phyloP scores from a whole-genome alignment of 2,797 vertebrate species.

The Enteromius viviparus region DNA sequence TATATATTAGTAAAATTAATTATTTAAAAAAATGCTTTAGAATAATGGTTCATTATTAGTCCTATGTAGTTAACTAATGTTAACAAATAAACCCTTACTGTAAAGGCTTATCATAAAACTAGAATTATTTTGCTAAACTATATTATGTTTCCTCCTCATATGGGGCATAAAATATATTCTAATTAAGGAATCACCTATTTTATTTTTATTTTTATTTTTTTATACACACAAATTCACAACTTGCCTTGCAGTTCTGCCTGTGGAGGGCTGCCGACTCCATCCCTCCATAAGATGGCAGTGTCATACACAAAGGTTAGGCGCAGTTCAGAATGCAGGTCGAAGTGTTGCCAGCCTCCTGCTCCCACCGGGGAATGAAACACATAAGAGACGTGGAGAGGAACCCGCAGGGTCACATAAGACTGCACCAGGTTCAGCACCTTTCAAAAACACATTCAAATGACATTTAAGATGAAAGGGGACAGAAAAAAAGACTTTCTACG shows the following conservation, averaged over 20 bases:
- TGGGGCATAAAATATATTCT: background rate
- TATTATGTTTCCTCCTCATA: no score
- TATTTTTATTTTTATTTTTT: background rate
- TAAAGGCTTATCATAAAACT: background rate
- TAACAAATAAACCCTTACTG: background rate
- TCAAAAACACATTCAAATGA: constrained; percentile 1
- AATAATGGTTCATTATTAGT: background rate
- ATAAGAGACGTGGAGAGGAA: constrained; percentile 91
- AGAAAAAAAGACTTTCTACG: background rate
- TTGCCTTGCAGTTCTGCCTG: constrained; percentile 90
- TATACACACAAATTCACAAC: constrained; percentile 6
- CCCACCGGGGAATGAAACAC: constrained; percentile 92
- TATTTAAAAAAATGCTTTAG: background rate
- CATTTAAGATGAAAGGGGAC: background rate
- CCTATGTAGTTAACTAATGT: background rate
- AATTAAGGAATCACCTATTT: background rate
- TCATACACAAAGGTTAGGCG: constrained; percentile 95
- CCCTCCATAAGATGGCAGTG: constrained; percentile 94
- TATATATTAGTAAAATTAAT: no score
- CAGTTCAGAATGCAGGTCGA: constrained; percentile 91
- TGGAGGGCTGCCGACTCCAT: constrained; percentile 89
- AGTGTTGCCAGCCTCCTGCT: constrained; percentile 91
- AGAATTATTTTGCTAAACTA: background rate
- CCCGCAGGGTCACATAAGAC: constrained; percentile 91
- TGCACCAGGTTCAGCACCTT: constrained; percentile 94